Evolutionary conservation across 92 coral and sea anemone genomes (phyloP).

Genomic region (Umimayanthus chanpuru): DNA sequence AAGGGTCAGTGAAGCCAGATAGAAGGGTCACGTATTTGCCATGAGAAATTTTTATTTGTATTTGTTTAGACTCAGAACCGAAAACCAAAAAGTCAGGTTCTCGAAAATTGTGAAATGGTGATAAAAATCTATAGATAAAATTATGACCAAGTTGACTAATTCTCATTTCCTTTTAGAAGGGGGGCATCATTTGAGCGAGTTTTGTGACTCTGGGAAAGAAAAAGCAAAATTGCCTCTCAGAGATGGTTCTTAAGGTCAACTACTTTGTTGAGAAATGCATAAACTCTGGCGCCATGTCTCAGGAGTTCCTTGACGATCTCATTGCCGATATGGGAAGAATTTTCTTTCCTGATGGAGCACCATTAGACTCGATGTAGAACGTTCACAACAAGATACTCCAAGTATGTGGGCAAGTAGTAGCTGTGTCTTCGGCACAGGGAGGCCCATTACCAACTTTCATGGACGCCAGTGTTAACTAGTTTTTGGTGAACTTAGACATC

Average conservation of each 20-base stretch:
- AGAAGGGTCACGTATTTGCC: too few species aligned
- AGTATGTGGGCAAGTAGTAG: constrained; percentile 64
- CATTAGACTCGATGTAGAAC: constrained; percentile 41
- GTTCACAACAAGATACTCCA: constrained; percentile 42
- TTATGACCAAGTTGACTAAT: constrained; percentile 31
- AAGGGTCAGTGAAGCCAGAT: too few species aligned
- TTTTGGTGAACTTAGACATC: neutral
- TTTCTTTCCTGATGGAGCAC: constrained; percentile 65
- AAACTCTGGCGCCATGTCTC: constrained; percentile 20
- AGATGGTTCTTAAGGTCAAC: constrained; percentile 4
- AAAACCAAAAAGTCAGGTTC: constrained; percentile 7
- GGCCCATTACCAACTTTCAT: neutral
- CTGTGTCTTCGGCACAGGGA: constrained; percentile 39
- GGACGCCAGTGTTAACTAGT: neutral
- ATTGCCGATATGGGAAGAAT: constrained; percentile 13
- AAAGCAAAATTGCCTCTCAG: constrained; percentile 37
- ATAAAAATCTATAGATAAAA: neutral
- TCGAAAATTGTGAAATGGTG: constrained; percentile 19
- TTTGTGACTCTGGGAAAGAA: constrained; percentile 46
- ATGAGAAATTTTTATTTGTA: too few species aligned
- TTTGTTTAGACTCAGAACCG: neutral
- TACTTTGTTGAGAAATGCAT: constrained; percentile 31
- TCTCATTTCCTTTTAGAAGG: constrained; percentile 30
- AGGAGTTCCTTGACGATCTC: neutral
- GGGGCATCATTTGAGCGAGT: constrained; percentile 44